Conservation (phyloP, 1,140 invertebrate genomes). For the Zaprionus nigranus region DNA sequence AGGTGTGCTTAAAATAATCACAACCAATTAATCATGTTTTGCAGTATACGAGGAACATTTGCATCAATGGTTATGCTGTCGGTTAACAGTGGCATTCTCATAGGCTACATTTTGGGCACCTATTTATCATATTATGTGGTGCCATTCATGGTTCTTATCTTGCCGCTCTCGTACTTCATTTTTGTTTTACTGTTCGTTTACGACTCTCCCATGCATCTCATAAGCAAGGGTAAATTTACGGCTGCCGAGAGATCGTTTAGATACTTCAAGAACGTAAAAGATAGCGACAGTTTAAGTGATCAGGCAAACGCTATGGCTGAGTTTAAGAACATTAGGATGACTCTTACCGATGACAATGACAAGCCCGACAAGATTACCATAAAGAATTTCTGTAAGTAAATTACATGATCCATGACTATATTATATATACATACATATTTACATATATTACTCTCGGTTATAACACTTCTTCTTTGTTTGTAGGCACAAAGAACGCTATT, state of each 20-base stretch:
- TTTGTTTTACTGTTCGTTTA: slow-evolving; percentile 52
- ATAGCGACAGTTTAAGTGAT: slow-evolving; percentile 27
- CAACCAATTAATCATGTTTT: background rate
- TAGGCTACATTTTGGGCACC: slow-evolving; percentile 67
- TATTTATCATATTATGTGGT: slow-evolving; percentile 56
- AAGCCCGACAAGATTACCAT: slow-evolving; percentile 25
- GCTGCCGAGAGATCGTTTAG: slow-evolving; percentile 61
- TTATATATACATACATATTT: background rate
- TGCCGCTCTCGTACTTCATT: slow-evolving; percentile 55
- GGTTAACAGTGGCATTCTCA: slow-evolving; percentile 63
- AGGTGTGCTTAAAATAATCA: background rate
- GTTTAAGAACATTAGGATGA: slow-evolving; percentile 58
- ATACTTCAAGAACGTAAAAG: slow-evolving; percentile 66
- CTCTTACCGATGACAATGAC: slow-evolving; percentile 40
- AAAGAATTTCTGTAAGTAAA: slow-evolving; percentile 65
- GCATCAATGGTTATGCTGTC: slow-evolving; percentile 67
- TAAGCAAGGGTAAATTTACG: slow-evolving; percentile 41
- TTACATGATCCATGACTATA: no score
- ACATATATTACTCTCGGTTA: no score
- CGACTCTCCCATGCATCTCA: slow-evolving; percentile 71
- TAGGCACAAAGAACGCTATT: slow-evolving; percentile 41
- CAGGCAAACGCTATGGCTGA: slow-evolving; percentile 50
- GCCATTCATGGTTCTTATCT: slow-evolving; percentile 48
- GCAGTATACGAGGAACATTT: slow-evolving; percentile 69
- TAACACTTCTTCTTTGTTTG: background rate